Evolutionary conservation across 2,797 vertebrate genomes (phyloP).

Genomic region (Lacerta viridis): DNA sequence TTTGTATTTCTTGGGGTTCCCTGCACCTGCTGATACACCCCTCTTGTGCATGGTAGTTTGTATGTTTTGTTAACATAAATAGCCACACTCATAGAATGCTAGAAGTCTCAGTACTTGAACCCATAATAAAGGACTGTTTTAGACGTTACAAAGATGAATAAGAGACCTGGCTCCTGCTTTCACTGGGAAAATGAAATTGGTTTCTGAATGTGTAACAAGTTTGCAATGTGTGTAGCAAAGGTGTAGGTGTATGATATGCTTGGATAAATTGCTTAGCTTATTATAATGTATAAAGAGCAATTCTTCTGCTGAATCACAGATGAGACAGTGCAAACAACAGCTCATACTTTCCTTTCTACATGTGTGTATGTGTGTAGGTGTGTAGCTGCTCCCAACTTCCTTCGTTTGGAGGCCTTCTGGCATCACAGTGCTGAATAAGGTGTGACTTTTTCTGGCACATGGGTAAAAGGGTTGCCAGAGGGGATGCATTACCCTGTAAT

Average conservation of each 20-base stretch:
- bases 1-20: not conserved
- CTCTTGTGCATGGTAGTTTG: not conserved
- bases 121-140: not conserved
- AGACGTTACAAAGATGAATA: not conserved
- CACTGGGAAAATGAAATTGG: not conserved
- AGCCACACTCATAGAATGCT: not conserved
- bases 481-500: slow-evolving; percentile 61
- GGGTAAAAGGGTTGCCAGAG: slow-evolving; percentile 34
- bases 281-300: slow-evolving; percentile 51
- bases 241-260: slow-evolving; percentile 35
- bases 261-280: slow-evolving; percentile 34
- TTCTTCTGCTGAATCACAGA: slow-evolving; percentile 42
- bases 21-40: not conserved
- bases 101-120: not conserved
- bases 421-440: slow-evolving; percentile 38
- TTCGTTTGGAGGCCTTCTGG: slow-evolving; percentile 11
- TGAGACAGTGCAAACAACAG: slow-evolving; percentile 6
- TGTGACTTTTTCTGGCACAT: slow-evolving; percentile 61
- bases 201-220: slow-evolving; percentile 28
- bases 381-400: slow-evolving; percentile 11
- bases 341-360: not conserved
- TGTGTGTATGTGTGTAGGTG: not conserved
- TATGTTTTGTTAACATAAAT: not conserved
- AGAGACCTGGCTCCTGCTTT: not conserved
- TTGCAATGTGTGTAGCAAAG: slow-evolving; percentile 28